These are phyloP conservation scores for Litocranius walleri DNA, from an alignment of 2,113 vertebrate genomes.

Conservation along the genomic window DNA sequence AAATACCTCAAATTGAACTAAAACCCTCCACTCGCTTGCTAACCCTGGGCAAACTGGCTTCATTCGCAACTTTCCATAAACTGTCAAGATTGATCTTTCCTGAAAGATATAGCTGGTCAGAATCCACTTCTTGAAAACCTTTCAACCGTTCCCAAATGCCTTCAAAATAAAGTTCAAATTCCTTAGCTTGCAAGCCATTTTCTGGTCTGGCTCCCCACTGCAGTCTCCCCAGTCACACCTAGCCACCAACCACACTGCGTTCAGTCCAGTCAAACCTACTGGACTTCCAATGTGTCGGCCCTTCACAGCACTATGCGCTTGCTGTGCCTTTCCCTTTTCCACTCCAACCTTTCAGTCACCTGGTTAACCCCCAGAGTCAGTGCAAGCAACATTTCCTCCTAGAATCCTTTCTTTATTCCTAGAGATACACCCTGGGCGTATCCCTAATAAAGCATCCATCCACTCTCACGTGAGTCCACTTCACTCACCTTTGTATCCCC, in stretches of 20 bases:
- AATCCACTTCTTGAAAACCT: neutral
- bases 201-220: neutral
- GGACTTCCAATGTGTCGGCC: neutral
- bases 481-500: neutral
- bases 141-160: neutral
- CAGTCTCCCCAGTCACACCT: neutral
- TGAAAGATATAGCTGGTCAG: neutral
- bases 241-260: neutral
- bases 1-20: neutral
- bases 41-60: neutral
- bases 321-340: neutral
- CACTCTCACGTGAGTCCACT: neutral
- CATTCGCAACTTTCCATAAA: neutral
- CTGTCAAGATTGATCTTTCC: neutral
- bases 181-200: neutral
- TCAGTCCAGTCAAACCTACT: neutral
- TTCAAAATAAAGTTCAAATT: neutral
- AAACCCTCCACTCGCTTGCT: neutral
- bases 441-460: neutral
- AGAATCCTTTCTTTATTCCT: neutral
- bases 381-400: neutral
- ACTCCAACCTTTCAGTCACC: neutral
- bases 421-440: neutral
- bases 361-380: neutral
- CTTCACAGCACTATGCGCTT: neutral